phyloP scores from a whole-genome alignment of 2,797 vertebrate genomes.

The Urophycis tenuis region DNA sequence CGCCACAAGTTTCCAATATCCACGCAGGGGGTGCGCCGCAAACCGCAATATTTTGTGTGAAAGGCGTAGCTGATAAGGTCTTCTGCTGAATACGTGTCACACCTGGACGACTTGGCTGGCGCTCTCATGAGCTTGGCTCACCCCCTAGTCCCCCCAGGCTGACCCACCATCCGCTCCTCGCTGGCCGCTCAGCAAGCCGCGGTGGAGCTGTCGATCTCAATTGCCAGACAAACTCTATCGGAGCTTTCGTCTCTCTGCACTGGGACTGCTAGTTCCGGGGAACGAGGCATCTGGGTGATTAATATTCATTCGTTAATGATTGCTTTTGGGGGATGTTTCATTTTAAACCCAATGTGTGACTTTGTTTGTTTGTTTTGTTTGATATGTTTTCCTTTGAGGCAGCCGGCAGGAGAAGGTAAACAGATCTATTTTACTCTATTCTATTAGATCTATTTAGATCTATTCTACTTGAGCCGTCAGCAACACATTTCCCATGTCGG shows the following conservation, averaged over 20 bases:
- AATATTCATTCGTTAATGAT: not conserved
- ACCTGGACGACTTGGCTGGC: not conserved
- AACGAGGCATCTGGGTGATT: not conserved
- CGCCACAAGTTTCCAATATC: not conserved
- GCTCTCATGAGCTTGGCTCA: not conserved
- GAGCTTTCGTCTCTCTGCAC: not conserved
- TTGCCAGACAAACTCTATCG: not conserved
- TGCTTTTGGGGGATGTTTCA: not conserved
- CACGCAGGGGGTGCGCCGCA: not conserved
- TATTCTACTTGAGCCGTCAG: not conserved
- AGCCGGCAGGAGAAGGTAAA: not conserved
- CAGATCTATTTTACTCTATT: not conserved
- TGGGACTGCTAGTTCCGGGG: not conserved
- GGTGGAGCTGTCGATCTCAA: not conserved
- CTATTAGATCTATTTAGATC: not conserved
- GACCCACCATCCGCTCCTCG: not conserved
- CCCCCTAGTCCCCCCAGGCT: not conserved
- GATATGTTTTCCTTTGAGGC: not conserved
- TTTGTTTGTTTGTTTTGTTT: not conserved
- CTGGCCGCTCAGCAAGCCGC: not conserved
- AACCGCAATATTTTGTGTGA: not conserved
- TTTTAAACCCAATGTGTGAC: conserved; percentile 1
- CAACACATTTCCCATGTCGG: not conserved
- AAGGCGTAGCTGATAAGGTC: not conserved
- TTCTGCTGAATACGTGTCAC: not conserved